These are phyloP conservation scores for Anorthoa munda DNA, from an alignment of 2,888 invertebrate species.

Conservation along the genomic window DNA sequence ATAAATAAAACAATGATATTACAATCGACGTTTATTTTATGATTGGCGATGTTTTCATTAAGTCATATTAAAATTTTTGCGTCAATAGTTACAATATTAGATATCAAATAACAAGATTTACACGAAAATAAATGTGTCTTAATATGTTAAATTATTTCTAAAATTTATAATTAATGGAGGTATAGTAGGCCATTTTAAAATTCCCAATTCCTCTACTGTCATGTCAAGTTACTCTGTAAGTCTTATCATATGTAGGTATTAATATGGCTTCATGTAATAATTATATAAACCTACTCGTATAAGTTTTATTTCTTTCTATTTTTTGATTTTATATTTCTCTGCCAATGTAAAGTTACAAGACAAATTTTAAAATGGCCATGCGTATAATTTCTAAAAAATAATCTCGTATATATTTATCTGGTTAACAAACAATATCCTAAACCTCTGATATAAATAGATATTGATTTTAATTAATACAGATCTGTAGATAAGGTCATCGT, in stretches of 20 bases:
- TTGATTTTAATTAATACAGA: constrained; percentile 22
- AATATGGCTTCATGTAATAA: constrained; percentile 2
- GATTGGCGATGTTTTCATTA: constrained; percentile 49
- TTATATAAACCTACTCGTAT: neutral
- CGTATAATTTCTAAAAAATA: neutral
- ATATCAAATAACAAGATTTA: constrained; percentile 38
- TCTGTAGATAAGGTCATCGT: constrained; percentile 42
- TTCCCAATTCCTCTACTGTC: constrained; percentile 37
- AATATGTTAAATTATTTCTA: constrained; percentile 18
- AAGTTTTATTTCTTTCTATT: neutral
- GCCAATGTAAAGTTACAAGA: neutral
- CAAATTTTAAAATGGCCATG: constrained; percentile 5
- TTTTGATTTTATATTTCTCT: neutral
- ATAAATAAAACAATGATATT: constrained; percentile 49
- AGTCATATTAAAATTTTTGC: constrained; percentile 41
- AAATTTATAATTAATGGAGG: constrained; percentile 8
- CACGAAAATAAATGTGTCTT: constrained; percentile 29
- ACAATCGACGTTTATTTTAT: constrained; percentile 63
- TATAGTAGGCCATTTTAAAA: constrained; percentile 13
- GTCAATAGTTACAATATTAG: constrained; percentile 37
- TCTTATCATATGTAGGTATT: constrained; percentile 3
- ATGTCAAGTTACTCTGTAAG: constrained; percentile 51
- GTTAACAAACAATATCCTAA: constrained; percentile 8
- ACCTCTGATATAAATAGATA: constrained; percentile 1
- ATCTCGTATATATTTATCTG: constrained; percentile 8